A percentile compares a stretch with the other conserved stretches of the same genome.
Conservation (phyloP, 2,888 invertebrate genomes). For the Lampropteryx suffumata region DNA sequence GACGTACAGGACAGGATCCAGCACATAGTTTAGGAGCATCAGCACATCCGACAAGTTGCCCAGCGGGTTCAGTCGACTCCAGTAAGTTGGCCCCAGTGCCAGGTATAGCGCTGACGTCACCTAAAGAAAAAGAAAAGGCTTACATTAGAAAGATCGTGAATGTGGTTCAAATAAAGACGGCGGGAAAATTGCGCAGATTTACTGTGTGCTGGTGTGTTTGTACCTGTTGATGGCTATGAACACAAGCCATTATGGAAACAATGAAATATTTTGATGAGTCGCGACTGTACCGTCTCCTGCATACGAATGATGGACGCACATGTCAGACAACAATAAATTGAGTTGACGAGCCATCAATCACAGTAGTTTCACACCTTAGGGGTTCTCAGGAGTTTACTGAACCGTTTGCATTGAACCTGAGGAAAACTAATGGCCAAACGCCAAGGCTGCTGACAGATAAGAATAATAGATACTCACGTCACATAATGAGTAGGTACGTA, state of each 20-base stretch:
- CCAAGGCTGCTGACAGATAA: too few species aligned
- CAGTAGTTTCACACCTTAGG: background rate
- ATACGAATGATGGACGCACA: conserved; percentile 35
- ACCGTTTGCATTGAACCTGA: background rate
- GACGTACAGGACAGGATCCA: conserved; percentile 93
- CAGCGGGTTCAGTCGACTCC: conserved; percentile 57
- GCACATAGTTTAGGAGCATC: conserved; percentile 90
- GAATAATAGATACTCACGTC: too few species aligned
- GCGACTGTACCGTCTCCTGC: conserved; percentile 27
- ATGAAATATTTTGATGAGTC: conserved; percentile 60
- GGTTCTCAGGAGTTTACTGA: background rate
- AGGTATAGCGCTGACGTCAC: conserved; percentile 80
- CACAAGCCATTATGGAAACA: conserved; percentile 44
- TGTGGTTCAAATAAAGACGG: too few species aligned
- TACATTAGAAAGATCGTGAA: too few species aligned
- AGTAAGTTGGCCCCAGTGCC: conserved; percentile 58
- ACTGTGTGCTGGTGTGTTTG: too few species aligned
- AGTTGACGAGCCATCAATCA: background rate
- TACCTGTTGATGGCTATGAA: too few species aligned
- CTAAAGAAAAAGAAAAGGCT: conserved; percentile 38
- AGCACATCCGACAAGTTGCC: conserved; percentile 87
- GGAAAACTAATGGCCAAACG: background rate
- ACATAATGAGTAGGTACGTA: too few species aligned
- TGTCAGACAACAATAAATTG: background rate
- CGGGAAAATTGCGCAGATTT: too few species aligned